Conservation (phyloP, 92 coral and sea anemone species). For the Porites evermanni region DNA sequence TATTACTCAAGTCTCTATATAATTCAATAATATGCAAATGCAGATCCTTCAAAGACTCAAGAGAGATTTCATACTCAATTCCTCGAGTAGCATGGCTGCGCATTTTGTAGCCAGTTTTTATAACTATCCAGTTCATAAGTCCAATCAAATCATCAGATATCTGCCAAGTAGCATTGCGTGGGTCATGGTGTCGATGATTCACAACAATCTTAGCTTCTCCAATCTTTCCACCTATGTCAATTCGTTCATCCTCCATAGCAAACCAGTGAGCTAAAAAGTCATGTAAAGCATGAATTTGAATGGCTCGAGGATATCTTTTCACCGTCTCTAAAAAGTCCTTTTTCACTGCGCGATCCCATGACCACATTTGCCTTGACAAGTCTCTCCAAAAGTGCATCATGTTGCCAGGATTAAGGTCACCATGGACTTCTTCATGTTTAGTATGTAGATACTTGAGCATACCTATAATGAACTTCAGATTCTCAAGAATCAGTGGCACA, state of each 20-base stretch:
- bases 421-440: not conserved
- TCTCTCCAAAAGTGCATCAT: constrained; percentile 28
- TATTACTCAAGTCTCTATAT: not conserved
- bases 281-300: constrained; percentile 14
- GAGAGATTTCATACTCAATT: not conserved
- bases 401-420: constrained; percentile 26
- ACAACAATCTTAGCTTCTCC: constrained; percentile 39
- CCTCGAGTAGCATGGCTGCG: not conserved
- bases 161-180: constrained; percentile 43
- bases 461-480: constrained; percentile 5
- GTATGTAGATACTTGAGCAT: constrained; percentile 16
- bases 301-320: not conserved
- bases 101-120: not conserved
- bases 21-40: not conserved
- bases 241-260: not conserved
- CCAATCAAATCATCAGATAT: constrained; percentile 38
- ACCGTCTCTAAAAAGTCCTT: no score
- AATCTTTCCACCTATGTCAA: constrained; percentile 41
- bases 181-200: constrained; percentile 36
- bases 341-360: not conserved
- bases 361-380: not conserved
- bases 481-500: not conserved
- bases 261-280: not conserved
- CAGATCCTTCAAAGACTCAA: not conserved
- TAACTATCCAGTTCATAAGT: constrained; percentile 3